Evolutionary conservation across 2,113 vertebrate genomes (phyloP), one percentile per base, ranked within the genome.

Genomic region (Dromaius novaehollandiae): DNA sequence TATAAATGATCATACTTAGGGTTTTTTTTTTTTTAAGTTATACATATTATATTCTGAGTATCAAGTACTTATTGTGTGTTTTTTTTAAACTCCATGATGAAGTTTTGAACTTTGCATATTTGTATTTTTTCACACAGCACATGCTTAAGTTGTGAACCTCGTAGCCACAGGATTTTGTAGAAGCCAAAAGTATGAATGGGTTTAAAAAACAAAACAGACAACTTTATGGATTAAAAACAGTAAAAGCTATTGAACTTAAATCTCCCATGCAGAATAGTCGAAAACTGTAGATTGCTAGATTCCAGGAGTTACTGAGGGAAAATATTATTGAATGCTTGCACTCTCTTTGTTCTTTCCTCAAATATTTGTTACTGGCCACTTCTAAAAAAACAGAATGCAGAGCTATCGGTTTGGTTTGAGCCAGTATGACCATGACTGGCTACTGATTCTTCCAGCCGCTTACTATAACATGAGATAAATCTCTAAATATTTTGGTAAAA

Each of bases 401-500:
- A 71, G 28, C 66, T 88, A 1, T 91, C 66, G 42, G 2, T 71
- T 50, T 36, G 30, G 9, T 85, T 38, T 80, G 53, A 83, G 61
- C 76, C 86, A 70, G 34, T 60, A 36, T 81, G 50, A 38, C 88
- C 60, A 3, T 90, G 44, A 68, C 69, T 26, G 4, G 60, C 55
- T 92, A 50, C 46, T 70, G 71, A 68, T 95, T 90, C 30, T 78
- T 90, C 85, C 61, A 96, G 53, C 60, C 82, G 6, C 50, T 86
- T 86, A 48, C 51, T 93, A 26, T 64, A 76, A 82, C 71, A 48
- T 9, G 89, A 93, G 25, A 88, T 88, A 82, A 64, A 85, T 69
- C 65, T 89, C 70, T 89, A 69, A 94, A 91, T 93, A 78, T 86
- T 95, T 80, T 46, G 15, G 36, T 96, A 88, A 95, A 95, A 60